phyloP scores from a whole-genome alignment of 2,797 vertebrate species.

The Microctenopoma lineatum region DNA sequence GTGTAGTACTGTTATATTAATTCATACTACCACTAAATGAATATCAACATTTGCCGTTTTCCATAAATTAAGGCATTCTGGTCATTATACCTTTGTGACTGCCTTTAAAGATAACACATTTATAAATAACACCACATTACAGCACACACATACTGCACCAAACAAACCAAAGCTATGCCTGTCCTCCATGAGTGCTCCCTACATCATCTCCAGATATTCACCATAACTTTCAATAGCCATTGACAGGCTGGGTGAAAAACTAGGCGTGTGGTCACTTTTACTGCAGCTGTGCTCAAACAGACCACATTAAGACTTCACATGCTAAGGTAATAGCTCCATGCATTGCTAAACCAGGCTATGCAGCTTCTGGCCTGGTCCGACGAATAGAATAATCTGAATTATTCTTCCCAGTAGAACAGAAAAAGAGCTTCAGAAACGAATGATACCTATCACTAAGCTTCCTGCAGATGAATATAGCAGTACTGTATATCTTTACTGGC shows the following conservation, averaged over 20 bases:
- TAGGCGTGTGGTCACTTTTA: slow-evolving; percentile 13
- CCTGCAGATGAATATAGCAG: slow-evolving; percentile 19
- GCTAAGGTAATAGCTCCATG: slow-evolving; percentile 12
- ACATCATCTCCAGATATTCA: background rate
- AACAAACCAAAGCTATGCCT: slow-evolving; percentile 27
- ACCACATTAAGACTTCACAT: slow-evolving; percentile 13
- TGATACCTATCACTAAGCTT: slow-evolving; percentile 17
- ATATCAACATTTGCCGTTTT: slow-evolving; percentile 3
- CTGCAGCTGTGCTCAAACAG: slow-evolving; percentile 47
- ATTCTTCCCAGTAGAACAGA: background rate
- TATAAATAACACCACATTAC: background rate
- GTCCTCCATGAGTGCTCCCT: slow-evolving; percentile 1
- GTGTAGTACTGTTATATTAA: background rate
- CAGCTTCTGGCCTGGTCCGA: slow-evolving; percentile 5
- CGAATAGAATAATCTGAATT: background rate
- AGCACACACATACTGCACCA: slow-evolving; percentile 15
- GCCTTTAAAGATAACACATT: background rate
- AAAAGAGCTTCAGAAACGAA: background rate
- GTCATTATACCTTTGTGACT: background rate
- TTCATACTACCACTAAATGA: background rate
- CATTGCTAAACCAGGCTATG: slow-evolving; percentile 18
- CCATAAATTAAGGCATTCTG: background rate
- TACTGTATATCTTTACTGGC: background rate
- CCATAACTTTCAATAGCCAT: background rate
- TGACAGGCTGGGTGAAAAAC: background rate